A percentile compares a stretch with the other conserved stretches of the same genome.
Evolutionary conservation across 2,888 invertebrate genomes (phyloP).

Genomic region (Antheraea yamamai): DNA sequence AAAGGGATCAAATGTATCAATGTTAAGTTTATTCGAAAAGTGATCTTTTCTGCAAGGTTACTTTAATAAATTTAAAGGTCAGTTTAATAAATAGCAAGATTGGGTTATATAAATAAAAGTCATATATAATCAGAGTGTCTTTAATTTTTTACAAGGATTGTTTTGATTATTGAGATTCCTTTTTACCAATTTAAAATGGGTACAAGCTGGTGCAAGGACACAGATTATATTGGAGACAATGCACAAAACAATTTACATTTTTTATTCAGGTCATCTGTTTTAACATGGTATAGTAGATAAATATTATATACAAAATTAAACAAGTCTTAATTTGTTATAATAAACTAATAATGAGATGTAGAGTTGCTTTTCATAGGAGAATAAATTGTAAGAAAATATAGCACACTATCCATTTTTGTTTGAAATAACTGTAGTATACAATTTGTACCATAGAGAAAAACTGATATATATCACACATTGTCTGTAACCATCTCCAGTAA

Average conservation of each 20-base stretch:
- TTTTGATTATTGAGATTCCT: not conserved
- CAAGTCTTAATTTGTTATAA: not conserved
- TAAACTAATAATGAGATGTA: not conserved
- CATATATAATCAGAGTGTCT: conserved; percentile 16
- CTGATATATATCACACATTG: not conserved
- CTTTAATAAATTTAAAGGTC: no score
- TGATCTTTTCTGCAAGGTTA: not conserved
- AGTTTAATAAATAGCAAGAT: not conserved
- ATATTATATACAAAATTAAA: conserved; percentile 1
- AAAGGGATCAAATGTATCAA: conserved; percentile 72
- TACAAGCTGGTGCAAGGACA: not conserved
- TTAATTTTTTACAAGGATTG: conserved; percentile 1
- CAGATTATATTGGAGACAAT: not conserved
- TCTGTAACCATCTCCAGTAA: not conserved
- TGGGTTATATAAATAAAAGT: not conserved
- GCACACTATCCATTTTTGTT: not conserved
- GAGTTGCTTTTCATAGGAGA: not conserved
- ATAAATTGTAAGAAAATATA: not conserved
- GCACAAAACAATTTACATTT: not conserved
- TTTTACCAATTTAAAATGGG: conserved; percentile 6
- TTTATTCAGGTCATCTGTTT: not conserved
- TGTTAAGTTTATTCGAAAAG: conserved; percentile 39
- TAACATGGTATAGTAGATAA: not conserved
- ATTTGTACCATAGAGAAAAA: not conserved
- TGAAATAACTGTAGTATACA: not conserved